phyloP scores from a whole-genome alignment of 2,113 vertebrate genomes.

The Pardalotus punctatus region DNA sequence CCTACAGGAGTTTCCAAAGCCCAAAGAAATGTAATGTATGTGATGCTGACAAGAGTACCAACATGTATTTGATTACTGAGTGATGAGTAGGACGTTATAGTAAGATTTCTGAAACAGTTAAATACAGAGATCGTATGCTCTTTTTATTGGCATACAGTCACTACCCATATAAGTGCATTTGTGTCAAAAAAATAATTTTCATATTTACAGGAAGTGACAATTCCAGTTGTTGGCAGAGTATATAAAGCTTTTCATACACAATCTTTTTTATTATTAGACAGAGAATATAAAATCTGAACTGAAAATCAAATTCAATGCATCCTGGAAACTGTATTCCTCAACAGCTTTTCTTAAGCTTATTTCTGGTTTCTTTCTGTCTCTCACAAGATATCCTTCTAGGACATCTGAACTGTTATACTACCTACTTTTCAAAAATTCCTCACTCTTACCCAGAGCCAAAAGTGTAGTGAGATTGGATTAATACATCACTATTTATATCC shows the following conservation, averaged over 20 bases:
- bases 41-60: not conserved
- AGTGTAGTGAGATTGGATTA: not conserved
- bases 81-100: not conserved
- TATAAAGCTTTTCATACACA: slow-evolving; percentile 62
- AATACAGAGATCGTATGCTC: slow-evolving; percentile 48
- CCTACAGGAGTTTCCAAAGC: not conserved
- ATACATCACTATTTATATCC: not conserved
- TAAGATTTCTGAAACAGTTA: slow-evolving; percentile 43
- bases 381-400: not conserved
- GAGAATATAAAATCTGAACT: slow-evolving; percentile 42
- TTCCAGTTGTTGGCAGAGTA: slow-evolving; percentile 61
- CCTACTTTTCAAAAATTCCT: not conserved
- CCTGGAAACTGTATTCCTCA: slow-evolving; percentile 58
- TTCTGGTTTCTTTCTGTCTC: not conserved
- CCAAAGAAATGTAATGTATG: not conserved
- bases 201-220: slow-evolving; percentile 68
- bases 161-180: slow-evolving; percentile 59
- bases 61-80: not conserved
- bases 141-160: slow-evolving; percentile 70
- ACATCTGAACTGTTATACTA: not conserved
- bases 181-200: slow-evolving; percentile 57
- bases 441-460: not conserved
- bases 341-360: not conserved
- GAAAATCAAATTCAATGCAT: slow-evolving; percentile 46
- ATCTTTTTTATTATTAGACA: slow-evolving; percentile 38